Conservation (phyloP, 2,113 vertebrate species). For the Hystrix brachyura region DNA sequence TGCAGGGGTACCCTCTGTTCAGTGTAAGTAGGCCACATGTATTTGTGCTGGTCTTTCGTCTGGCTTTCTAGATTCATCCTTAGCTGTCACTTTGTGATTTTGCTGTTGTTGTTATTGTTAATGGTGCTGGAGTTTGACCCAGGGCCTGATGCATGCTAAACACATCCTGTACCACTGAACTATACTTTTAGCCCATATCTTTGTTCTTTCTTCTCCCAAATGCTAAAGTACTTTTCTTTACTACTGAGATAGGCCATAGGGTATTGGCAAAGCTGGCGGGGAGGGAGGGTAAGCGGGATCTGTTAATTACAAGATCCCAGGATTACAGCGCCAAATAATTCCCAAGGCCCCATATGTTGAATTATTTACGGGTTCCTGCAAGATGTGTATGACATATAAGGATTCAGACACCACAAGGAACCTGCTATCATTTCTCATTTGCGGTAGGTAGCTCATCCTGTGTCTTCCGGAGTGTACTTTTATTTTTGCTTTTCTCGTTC, state of each 20-base stretch:
- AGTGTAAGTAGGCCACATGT: neutral
- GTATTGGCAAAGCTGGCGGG: neutral
- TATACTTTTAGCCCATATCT: neutral
- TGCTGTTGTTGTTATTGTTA: neutral
- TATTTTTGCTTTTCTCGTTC: neutral
- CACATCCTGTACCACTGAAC: neutral
- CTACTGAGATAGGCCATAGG: neutral
- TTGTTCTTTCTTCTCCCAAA: slow-evolving; percentile 18
- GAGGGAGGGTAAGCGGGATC: neutral
- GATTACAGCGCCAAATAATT: neutral
- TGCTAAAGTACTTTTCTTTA: neutral
- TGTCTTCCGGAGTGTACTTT: neutral
- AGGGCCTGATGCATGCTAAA: neutral
- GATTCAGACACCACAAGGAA: neutral
- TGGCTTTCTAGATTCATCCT: neutral
- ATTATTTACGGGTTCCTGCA: neutral
- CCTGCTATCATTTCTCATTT: neutral
- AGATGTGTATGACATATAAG: neutral
- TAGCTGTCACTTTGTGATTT: neutral
- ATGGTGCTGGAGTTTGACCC: neutral
- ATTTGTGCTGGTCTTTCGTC: neutral
- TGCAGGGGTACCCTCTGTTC: neutral
- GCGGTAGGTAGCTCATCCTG: neutral
- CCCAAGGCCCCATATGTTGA: neutral
- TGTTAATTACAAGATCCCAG: neutral